Evolutionary conservation across 1,140 invertebrate genomes (phyloP).

Genomic region (Drosophila orena): DNA sequence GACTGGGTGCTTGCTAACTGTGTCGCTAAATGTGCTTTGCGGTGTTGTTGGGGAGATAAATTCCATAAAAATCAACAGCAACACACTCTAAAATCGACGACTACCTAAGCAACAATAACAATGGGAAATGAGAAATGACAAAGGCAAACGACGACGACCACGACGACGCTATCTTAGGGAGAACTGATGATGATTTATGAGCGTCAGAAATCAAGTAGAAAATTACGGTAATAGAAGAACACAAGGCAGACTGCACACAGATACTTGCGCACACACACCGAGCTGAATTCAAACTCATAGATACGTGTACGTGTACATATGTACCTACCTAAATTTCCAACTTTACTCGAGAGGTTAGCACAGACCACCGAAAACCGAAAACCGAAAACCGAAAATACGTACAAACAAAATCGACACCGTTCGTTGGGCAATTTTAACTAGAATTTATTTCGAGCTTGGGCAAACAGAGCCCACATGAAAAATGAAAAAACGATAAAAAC

Average conservation of each 20-base stretch:
- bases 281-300: constrained; percentile 1
- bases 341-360: constrained; percentile 14
- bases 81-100: constrained; percentile 61
- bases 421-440: constrained; percentile 65
- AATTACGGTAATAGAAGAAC: constrained; percentile 82
- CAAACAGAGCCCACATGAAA: constrained; percentile 10
- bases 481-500: constrained; percentile 8
- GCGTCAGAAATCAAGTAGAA: constrained; percentile 84
- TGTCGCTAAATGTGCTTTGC: constrained; percentile 71
- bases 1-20: constrained; percentile 63
- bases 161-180: constrained; percentile 69
- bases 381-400: constrained; percentile 1
- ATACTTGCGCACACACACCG: background rate
- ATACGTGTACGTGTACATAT: constrained; percentile 20
- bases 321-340: constrained; percentile 27
- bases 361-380: background rate
- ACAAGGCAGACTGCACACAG: constrained; percentile 39
- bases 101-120: constrained; percentile 63
- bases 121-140: constrained; percentile 49
- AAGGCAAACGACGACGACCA: constrained; percentile 42
- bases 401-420: constrained; percentile 30
- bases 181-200: constrained; percentile 83
- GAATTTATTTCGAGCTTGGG: constrained; percentile 55
- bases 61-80: constrained; percentile 67
- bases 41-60: constrained; percentile 57